phyloP scores from a whole-genome alignment of 2,888 invertebrate genomes.

The Alviniconcha strummeri region DNA sequence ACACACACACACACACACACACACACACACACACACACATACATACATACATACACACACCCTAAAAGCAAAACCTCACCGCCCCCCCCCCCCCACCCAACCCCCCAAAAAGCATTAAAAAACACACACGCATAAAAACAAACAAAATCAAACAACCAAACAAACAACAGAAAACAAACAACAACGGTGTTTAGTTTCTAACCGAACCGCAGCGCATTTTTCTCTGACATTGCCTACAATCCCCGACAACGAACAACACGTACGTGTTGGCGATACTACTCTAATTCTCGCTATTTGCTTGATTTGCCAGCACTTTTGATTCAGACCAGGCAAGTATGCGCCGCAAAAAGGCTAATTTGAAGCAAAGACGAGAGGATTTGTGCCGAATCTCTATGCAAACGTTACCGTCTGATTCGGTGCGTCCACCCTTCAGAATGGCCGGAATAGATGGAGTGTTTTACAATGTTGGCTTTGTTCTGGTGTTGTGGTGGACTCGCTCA shows the following conservation, averaged over 20 bases:
- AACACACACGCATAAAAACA: background rate
- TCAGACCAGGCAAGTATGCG: background rate
- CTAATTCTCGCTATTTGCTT: background rate
- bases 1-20: background rate
- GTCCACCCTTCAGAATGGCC: background rate
- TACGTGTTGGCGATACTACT: background rate
- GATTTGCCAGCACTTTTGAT: background rate
- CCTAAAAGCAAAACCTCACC: background rate
- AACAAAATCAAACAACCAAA: background rate
- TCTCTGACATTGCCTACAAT: too few relatives aligned
- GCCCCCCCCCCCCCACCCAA: too few relatives aligned
- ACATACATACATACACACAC: background rate
- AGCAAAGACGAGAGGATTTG: background rate
- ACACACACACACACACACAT: background rate
- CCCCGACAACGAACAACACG: too few relatives aligned
- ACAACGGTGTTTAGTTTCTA: background rate
- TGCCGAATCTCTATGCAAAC: conserved; percentile 3
- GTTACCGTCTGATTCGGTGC: background rate
- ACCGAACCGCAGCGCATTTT: too few relatives aligned
- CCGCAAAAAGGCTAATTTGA: background rate
- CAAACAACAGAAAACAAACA: background rate
- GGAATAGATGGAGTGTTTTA: background rate
- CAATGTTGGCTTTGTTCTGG: too few relatives aligned
- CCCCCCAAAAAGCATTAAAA: background rate
- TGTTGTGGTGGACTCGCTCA: too few relatives aligned